Evolutionary conservation across 2,797 vertebrate species (phyloP), one percentile per base, ranked within the genome.

Genomic region (Scarus forsteni): DNA sequence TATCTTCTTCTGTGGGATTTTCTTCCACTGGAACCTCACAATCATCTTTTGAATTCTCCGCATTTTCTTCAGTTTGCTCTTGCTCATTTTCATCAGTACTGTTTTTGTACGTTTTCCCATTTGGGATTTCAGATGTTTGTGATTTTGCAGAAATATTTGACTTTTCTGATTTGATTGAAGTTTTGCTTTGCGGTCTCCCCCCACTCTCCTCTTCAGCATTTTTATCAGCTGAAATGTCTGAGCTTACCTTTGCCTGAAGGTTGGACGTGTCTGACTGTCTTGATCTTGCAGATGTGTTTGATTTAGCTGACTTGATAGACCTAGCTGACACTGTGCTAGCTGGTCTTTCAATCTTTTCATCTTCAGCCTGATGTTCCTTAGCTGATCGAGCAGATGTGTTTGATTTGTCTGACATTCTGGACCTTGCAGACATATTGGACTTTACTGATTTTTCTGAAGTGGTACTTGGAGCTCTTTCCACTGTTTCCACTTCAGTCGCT

Each of bases 91-190:
- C 55, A 8, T 75, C 49, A 1, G 40, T 54, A 11, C 13, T 8
- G 11, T 13, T 72, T 6, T 15, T 55, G 6, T 14, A 75, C 46
- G n/a, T 67, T 59, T 70, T 63, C 19, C 51, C 38, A 6, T n/a
- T 19, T 11, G 19, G 18, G 49, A 57, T 40, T 19, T 79, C 44
- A 52, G 78, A 67, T 19, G 19, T 7, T 71, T 77, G 70, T 7
- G 66, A 81, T 81, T 65, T 79, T 49, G 44, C 46, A 49, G 75
- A 88, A 16, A 27, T 67, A 70, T 73, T 91, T 71, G 83, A 92
- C 81, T 48, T 77, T 10, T 34, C n/a, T 71, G 92, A 90, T 87
- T 61, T 70, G 34, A 40, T 79, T 50, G 89, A 91, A 18, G 75
- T 34, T 63, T 49, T 70, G 66, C 87, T 92, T 65, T 59, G 72